These are phyloP conservation scores for Drosophila leontia DNA, from an alignment of 1,140 invertebrate genomes.

Conservation along the genomic window DNA sequence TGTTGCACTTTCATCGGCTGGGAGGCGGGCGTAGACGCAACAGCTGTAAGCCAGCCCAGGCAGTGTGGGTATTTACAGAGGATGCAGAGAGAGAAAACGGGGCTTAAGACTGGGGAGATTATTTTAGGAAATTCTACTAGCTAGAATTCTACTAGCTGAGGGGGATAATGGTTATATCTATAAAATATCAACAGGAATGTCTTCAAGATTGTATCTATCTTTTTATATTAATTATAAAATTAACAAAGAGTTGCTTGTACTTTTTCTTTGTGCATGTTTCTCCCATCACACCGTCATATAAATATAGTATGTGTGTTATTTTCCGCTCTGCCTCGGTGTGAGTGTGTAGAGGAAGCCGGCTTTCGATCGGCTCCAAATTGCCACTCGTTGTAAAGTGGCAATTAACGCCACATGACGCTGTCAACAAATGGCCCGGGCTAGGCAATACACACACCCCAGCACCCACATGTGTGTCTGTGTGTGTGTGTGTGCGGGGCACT, in stretches of 20 bases:
- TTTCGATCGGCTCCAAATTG: slow-evolving; percentile 63
- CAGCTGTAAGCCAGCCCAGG: slow-evolving; percentile 32
- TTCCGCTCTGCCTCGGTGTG: not conserved
- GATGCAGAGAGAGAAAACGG: not conserved
- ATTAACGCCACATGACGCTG: slow-evolving; percentile 68
- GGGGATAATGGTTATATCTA: not conserved
- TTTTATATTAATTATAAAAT: no score
- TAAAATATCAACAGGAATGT: not conserved
- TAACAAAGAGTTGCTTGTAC: no score
- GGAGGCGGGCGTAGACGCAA: slow-evolving; percentile 11
- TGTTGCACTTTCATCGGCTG: slow-evolving; percentile 22
- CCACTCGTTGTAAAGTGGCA: slow-evolving; percentile 68
- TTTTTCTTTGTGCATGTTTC: not conserved
- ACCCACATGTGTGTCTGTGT: not conserved
- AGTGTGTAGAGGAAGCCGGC: slow-evolving; percentile 27
- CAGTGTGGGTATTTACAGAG: slow-evolving; percentile 10
- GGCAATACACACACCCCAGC: slow-evolving; percentile 19
- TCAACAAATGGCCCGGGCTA: slow-evolving; percentile 60
- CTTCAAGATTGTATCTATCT: not conserved
- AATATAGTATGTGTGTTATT: slow-evolving; percentile 9
- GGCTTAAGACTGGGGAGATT: no score
- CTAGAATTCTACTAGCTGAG: no score
- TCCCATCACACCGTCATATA: slow-evolving; percentile 2
- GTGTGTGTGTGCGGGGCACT: slow-evolving; percentile 17
- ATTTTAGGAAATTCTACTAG: no score